Conservation (phyloP, 2,888 invertebrate genomes). For the Aphrophora alni region DNA sequence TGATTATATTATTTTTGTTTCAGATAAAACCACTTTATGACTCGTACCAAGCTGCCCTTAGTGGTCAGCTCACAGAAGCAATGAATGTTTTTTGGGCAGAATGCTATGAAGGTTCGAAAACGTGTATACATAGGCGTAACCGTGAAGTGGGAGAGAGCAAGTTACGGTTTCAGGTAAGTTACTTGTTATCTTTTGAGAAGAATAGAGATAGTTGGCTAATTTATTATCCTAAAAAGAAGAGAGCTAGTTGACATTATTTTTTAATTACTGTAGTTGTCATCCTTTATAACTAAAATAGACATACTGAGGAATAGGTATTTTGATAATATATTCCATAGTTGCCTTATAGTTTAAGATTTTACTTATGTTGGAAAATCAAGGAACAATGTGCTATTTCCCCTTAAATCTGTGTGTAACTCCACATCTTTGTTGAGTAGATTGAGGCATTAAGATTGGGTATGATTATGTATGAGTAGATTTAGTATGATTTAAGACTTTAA, state of each 20-base stretch:
- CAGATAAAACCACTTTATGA: slow-evolving; percentile 64
- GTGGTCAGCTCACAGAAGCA: slow-evolving; percentile 61
- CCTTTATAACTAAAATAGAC: too few species aligned
- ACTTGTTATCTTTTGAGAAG: background rate
- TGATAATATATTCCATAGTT: too few species aligned
- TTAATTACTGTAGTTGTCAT: background rate
- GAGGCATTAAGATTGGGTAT: too few species aligned
- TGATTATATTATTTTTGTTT: slow-evolving; percentile 36
- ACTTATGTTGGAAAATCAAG: too few species aligned
- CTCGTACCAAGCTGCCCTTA: slow-evolving; percentile 62
- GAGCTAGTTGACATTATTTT: background rate
- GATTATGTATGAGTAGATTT: too few species aligned
- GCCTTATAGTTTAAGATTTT: too few species aligned
- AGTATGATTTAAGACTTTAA: too few species aligned
- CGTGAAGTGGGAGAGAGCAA: slow-evolving; percentile 64
- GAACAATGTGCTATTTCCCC: too few species aligned
- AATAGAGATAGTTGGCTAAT: background rate
- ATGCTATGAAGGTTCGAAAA: slow-evolving; percentile 66
- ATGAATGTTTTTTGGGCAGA: slow-evolving; percentile 67
- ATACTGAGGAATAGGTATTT: too few species aligned
- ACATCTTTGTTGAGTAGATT: too few species aligned
- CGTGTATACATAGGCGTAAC: slow-evolving; percentile 62
- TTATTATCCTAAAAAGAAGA: background rate
- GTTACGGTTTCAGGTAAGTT: slow-evolving; percentile 61
- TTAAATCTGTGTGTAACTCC: too few species aligned